Conservation (phyloP, 2,113 vertebrate genomes). For the Chiloscyllium plagiosum region DNA sequence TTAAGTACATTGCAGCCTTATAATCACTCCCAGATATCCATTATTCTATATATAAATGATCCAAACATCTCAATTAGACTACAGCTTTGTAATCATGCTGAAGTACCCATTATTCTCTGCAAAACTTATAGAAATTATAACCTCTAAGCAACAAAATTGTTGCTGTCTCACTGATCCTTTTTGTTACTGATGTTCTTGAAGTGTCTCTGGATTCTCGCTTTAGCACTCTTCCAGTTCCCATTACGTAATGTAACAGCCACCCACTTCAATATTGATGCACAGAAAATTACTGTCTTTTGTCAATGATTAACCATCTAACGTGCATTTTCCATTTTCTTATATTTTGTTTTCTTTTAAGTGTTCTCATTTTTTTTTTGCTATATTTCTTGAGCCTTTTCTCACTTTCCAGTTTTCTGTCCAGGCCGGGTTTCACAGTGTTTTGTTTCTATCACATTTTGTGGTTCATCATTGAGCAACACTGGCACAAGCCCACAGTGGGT, state of each 20-base stretch:
- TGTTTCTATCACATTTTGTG: neutral
- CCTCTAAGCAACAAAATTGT: neutral
- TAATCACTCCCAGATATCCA: neutral
- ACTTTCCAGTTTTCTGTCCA: neutral
- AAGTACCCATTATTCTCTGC: neutral
- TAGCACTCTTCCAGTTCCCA: too few species aligned
- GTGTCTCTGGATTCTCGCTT: neutral
- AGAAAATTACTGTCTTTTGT: neutral
- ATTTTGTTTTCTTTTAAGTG: neutral
- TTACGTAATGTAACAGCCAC: neutral
- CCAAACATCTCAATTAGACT: neutral
- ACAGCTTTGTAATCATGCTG: neutral
- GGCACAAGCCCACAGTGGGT: neutral
- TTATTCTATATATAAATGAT: neutral
- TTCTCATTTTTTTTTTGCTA: neutral
- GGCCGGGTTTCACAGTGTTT: neutral
- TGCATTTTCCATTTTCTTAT: constrained; percentile 1
- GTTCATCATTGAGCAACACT: neutral
- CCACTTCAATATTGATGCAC: neutral
- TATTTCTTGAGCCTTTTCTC: neutral
- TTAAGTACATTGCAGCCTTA: neutral
- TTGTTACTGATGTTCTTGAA: neutral
- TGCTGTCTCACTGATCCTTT: neutral
- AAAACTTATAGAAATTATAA: neutral
- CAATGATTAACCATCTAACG: neutral